A percentile compares a stretch with the other conserved stretches of the same genome.
Evolutionary conservation across 2,797 vertebrate genomes (phyloP).

Genomic region (Paramormyrops hopkinsi): DNA sequence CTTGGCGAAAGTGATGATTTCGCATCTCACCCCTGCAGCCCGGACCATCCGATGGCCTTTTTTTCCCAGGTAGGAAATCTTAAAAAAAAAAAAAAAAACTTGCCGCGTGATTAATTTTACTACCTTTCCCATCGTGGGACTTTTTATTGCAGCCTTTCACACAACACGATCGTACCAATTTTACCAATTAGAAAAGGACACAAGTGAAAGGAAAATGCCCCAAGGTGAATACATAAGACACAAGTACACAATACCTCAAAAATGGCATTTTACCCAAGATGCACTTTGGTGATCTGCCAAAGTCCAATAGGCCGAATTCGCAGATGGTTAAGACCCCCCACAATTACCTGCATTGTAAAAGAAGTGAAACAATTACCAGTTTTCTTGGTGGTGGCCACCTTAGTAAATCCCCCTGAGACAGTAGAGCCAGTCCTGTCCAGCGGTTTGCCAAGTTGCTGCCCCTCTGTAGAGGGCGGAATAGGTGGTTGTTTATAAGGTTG

Average conservation of each 20-base stretch:
- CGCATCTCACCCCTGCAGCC: background rate
- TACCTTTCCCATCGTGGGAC: background rate
- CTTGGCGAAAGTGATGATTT: background rate
- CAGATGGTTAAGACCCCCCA: background rate
- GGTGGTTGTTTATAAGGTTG: background rate
- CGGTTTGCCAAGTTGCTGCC: background rate
- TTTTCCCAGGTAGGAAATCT: background rate
- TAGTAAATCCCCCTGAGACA: background rate
- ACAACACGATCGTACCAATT: background rate
- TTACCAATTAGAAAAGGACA: background rate
- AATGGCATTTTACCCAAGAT: background rate
- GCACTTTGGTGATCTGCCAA: background rate
- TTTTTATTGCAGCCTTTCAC: background rate
- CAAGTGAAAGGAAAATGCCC: background rate
- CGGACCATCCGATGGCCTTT: background rate
- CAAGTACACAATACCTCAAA: background rate
- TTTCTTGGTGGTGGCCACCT: background rate
- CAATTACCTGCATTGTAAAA: background rate
- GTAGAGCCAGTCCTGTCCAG: background rate
- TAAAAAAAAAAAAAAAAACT: background rate
- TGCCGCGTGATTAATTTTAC: background rate
- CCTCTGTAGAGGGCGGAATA: background rate
- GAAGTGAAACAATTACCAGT: background rate
- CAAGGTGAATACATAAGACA: background rate
- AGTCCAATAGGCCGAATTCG: background rate